phyloP scores from a whole-genome alignment of 2,797 vertebrate genomes.

The Myotis planiceps region DNA sequence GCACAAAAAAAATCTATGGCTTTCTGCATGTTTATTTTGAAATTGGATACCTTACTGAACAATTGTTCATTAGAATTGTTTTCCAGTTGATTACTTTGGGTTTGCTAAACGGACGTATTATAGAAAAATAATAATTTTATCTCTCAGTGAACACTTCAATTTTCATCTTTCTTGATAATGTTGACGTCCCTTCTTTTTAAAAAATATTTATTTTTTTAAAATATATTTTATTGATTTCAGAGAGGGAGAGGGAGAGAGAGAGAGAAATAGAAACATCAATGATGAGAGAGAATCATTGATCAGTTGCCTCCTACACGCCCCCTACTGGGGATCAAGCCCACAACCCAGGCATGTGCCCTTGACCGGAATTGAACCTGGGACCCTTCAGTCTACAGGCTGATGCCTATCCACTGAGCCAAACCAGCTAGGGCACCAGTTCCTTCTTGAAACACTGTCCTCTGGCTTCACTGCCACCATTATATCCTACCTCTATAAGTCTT shows the following conservation, averaged over 20 bases:
- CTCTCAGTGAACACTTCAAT: not conserved
- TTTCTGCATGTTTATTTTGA: constrained; percentile 34
- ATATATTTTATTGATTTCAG: too few species aligned
- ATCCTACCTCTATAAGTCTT: not conserved
- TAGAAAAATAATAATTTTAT: constrained; percentile 15
- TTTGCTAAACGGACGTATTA: constrained; percentile 1
- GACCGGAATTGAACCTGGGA: too few species aligned
- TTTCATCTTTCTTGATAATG: not conserved
- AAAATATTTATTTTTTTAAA: too few species aligned
- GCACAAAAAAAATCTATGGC: not conserved
- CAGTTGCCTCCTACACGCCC: too few species aligned
- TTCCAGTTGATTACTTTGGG: not conserved
- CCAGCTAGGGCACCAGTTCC: not conserved
- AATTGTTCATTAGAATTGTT: not conserved
- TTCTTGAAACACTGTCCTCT: constrained; percentile 10
- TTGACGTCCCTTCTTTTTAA: too few species aligned
- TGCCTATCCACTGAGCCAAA: too few species aligned
- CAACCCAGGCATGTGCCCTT: too few species aligned
- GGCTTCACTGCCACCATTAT: not conserved
- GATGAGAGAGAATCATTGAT: too few species aligned
- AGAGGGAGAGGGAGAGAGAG: too few species aligned
- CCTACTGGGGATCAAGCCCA: too few species aligned
- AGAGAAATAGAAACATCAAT: too few species aligned
- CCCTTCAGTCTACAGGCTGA: too few species aligned
- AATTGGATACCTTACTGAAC: not conserved